Evolutionary conservation across 2,888 invertebrate species (phyloP).

Genomic region (Oscheius sp.): DNA sequence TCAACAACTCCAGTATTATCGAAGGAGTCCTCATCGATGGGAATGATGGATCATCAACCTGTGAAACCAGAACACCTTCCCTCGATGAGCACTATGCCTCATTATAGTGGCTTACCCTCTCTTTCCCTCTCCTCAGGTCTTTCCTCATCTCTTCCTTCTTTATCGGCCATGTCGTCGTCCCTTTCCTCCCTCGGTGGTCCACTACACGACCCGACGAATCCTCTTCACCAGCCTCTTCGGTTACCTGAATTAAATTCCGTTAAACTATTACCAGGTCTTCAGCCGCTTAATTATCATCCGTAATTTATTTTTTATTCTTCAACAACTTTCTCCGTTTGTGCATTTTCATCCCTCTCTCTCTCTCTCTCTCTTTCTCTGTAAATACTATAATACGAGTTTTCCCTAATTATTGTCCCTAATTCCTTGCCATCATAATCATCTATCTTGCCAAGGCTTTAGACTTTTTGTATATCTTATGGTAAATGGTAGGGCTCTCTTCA

Average conservation of each 20-base stretch:
- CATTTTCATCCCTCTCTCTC: no score
- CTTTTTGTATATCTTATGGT: background rate
- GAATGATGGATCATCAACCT: background rate
- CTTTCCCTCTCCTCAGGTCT: conserved; percentile 5
- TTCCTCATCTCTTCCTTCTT: conserved; percentile 20
- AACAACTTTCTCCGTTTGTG: background rate
- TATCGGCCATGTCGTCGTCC: conserved; percentile 26
- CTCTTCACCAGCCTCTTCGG: conserved; percentile 39
- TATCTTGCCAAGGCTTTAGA: conserved; percentile 32
- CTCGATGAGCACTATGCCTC: conserved; percentile 14
- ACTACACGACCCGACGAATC: conserved; percentile 40
- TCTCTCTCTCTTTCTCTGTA: conserved; percentile 16
- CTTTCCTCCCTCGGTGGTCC: background rate
- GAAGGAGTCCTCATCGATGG: background rate
- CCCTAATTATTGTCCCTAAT: background rate
- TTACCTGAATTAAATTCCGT: conserved; percentile 46
- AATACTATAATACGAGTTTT: conserved; percentile 27
- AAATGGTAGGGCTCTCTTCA: background rate
- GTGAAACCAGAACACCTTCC: conserved; percentile 9
- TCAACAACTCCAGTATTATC: conserved; percentile 21
- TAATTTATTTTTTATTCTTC: background rate
- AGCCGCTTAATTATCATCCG: conserved; percentile 3
- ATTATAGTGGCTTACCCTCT: conserved; percentile 15
- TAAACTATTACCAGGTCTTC: conserved; percentile 16
- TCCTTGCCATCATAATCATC: conserved; percentile 28